A percentile compares a stretch with the other conserved stretches of the same genome.
These are phyloP conservation scores for Hyposoter didymator DNA, from an alignment of 2,888 invertebrate species.

Conservation along the genomic window DNA sequence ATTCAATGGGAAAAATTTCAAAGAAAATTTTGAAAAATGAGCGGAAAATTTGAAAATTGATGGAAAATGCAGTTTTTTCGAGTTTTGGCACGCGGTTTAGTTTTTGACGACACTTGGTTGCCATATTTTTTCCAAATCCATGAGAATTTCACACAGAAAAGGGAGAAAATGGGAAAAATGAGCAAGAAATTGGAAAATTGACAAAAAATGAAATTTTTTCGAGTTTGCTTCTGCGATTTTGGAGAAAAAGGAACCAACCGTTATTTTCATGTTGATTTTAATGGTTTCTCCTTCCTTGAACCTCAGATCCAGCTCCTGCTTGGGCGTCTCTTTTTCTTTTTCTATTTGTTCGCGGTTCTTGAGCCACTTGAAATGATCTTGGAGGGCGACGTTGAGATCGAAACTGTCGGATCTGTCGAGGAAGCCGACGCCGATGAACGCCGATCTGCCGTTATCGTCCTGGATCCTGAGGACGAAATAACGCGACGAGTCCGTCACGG, in stretches of 20 bases:
- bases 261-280: conserved; percentile 99
- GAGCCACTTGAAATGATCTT: conserved; percentile 98
- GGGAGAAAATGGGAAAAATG: too few species aligned
- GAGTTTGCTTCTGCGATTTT: too few species aligned
- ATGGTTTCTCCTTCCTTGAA: conserved; percentile 99
- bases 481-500: conserved; percentile 98
- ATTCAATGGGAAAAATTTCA: too few species aligned
- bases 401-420: conserved; percentile 99
- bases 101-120: too few species aligned
- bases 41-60: too few species aligned
- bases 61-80: too few species aligned
- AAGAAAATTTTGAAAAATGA: too few species aligned
- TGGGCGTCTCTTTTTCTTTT: conserved; percentile 91
- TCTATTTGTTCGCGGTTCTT: conserved; percentile 92
- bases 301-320: conserved; percentile 95
- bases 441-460: conserved; percentile 96
- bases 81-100: too few species aligned
- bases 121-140: too few species aligned
- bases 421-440: conserved; percentile 99
- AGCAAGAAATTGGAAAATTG: too few species aligned
- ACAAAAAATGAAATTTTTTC: too few species aligned
- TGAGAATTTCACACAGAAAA: too few species aligned
- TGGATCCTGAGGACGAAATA: conserved; percentile 98
- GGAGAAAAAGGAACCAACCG: conserved; percentile 86
- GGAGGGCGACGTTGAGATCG: conserved; percentile 98